A percentile compares a stretch with the other conserved stretches of the same genome.
Evolutionary conservation across 1,140 invertebrate species (phyloP).

Genomic region (Bradynema listronoti): DNA sequence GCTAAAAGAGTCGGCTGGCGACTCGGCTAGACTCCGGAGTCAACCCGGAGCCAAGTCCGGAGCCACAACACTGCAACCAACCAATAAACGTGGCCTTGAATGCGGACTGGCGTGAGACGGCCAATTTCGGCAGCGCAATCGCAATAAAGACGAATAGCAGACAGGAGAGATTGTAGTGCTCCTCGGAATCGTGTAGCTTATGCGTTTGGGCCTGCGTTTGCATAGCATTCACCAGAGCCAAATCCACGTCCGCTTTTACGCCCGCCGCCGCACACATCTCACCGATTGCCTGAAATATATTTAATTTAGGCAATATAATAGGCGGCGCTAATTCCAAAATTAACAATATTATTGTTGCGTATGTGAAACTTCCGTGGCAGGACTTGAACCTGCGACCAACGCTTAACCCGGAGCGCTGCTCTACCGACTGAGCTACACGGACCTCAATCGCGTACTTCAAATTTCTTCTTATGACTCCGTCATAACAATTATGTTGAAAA

Average conservation of each 20-base stretch:
- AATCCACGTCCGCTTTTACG: constrained; percentile 83
- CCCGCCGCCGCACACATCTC: constrained; percentile 95
- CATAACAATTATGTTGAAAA: too few relatives aligned
- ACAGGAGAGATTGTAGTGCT: constrained; percentile 84
- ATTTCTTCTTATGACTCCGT: too few relatives aligned
- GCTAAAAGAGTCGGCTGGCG: neutral
- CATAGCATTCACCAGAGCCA: constrained; percentile 78
- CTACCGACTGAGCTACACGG: too few relatives aligned
- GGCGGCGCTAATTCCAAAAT: too few relatives aligned
- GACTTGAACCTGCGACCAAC: too few relatives aligned
- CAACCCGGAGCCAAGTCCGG: neutral
- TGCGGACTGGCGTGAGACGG: constrained; percentile 73
- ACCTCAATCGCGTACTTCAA: too few relatives aligned
- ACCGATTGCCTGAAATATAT: constrained; percentile 67
- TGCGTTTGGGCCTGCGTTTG: constrained; percentile 72
- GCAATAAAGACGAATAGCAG: constrained; percentile 97
- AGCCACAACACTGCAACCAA: constrained; percentile 29
- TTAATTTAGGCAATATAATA: too few relatives aligned
- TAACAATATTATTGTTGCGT: too few relatives aligned
- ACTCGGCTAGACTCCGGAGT: too few relatives aligned
- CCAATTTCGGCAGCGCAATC: constrained; percentile 91
- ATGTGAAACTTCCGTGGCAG: too few relatives aligned
- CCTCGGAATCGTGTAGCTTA: constrained; percentile 33
- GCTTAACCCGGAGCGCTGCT: too few relatives aligned
- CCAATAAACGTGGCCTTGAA: constrained; percentile 76